phyloP scores from a whole-genome alignment of 2,797 vertebrate species.

The Argentina silus region DNA sequence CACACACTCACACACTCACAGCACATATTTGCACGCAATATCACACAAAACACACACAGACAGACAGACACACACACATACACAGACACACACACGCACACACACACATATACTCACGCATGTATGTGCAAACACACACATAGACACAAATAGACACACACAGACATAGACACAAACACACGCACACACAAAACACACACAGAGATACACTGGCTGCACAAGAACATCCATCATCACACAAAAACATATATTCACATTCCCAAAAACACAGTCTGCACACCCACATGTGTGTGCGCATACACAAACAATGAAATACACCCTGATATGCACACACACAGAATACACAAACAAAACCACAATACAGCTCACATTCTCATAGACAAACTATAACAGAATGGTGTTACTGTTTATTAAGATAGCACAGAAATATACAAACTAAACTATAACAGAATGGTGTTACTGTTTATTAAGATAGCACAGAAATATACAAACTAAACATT shows the following conservation, averaged over 20 bases:
- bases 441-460: background rate
- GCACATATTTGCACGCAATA: slow-evolving; percentile 59
- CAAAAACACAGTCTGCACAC: no score
- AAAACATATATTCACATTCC: slow-evolving; percentile 44
- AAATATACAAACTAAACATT: background rate
- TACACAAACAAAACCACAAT: background rate
- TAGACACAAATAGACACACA: background rate
- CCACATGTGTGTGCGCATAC: slow-evolving; percentile 12
- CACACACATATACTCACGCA: background rate
- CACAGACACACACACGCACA: background rate
- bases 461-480: background rate
- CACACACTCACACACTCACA: slow-evolving; percentile 23
- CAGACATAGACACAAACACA: slow-evolving; percentile 17
- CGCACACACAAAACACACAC: slow-evolving; percentile 37
- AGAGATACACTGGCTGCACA: background rate
- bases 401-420: background rate
- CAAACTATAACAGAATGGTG: background rate
- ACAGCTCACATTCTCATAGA: background rate
- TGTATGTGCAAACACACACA: background rate
- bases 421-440: no score
- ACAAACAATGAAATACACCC: slow-evolving; percentile 25
- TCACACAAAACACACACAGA: background rate
- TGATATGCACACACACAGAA: slow-evolving; percentile 11
- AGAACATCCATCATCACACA: background rate
- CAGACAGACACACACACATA: background rate